Percentiles rank a stretch among this genome's conserved stretches.
Conservation (phyloP, 2,888 invertebrate species). For the Syritta pipiens region DNA sequence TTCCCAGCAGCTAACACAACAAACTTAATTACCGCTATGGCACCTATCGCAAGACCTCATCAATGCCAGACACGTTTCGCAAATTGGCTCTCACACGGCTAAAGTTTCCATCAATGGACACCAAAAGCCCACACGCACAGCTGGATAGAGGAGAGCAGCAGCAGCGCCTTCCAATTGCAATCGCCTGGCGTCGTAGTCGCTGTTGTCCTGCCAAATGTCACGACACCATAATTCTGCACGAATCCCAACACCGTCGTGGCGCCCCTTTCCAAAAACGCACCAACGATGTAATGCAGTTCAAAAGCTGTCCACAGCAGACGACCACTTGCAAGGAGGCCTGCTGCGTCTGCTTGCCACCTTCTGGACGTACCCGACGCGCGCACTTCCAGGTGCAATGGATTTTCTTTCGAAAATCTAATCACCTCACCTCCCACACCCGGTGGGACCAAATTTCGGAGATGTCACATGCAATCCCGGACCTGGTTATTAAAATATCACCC, state of each 20-base stretch:
- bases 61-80: constrained; percentile 37
- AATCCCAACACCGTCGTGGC: constrained; percentile 6
- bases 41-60: constrained; percentile 41
- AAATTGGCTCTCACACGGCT: constrained; percentile 39
- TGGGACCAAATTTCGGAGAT: constrained; percentile 59
- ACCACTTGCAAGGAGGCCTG: constrained; percentile 55
- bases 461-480: constrained; percentile 58
- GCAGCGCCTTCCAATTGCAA: no score
- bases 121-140: constrained; percentile 56
- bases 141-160: no score
- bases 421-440: constrained; percentile 33
- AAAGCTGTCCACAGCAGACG: constrained; percentile 55
- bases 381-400: no score
- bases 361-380: no score
- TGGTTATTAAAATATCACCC: constrained; percentile 69
- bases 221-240: constrained; percentile 52
- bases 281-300: constrained; percentile 19
- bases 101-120: constrained; percentile 24
- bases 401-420: constrained; percentile 66
- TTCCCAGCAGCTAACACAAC: constrained; percentile 6
- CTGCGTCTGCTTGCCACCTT: constrained; percentile 48
- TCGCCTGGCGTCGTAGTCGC: constrained; percentile 23
- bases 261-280: constrained; percentile 32
- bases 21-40: constrained; percentile 40
- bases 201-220: constrained; percentile 62